These are phyloP conservation scores for Nycteola revayana DNA, from an alignment of 2,888 invertebrate genomes.

Conservation along the genomic window DNA sequence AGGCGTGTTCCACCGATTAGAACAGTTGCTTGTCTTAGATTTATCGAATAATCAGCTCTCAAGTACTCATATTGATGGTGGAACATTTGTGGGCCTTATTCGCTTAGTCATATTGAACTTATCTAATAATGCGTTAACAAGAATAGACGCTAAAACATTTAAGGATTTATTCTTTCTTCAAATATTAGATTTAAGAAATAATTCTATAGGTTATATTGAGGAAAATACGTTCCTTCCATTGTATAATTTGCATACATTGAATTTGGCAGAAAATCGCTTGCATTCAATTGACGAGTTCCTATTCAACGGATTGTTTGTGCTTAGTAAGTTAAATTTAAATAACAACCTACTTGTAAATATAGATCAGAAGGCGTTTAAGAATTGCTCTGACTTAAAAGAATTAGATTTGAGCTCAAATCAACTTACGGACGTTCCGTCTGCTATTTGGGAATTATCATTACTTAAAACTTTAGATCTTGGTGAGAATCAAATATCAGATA, in stretches of 20 bases:
- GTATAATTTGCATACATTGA: constrained; percentile 94
- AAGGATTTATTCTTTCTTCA: constrained; percentile 94
- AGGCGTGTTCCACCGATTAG: constrained; percentile 91
- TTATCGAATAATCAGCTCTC: constrained; percentile 93
- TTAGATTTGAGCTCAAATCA: constrained; percentile 94
- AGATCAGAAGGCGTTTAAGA: constrained; percentile 91
- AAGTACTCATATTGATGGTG: constrained; percentile 91
- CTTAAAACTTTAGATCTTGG: constrained; percentile 95
- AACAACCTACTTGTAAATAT: constrained; percentile 91
- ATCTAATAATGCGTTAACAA: constrained; percentile 91
- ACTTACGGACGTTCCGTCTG: constrained; percentile 89
- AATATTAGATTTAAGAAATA: constrained; percentile 92
- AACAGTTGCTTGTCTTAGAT: constrained; percentile 93
- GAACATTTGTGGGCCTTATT: constrained; percentile 92
- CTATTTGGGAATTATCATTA: constrained; percentile 89
- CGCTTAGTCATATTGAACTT: constrained; percentile 93
- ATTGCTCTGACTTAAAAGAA: constrained; percentile 94
- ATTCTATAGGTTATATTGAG: constrained; percentile 92
- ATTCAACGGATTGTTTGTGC: constrained; percentile 91
- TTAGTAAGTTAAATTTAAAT: constrained; percentile 92
- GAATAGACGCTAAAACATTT: constrained; percentile 92
- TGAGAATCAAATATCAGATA: constrained; percentile 92
- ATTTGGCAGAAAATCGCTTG: constrained; percentile 93
- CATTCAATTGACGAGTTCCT: constrained; percentile 90
- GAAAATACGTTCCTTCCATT: constrained; percentile 93